Evolutionary conservation across 53 echinoderm and acorn worm genomes (phyloP), one percentile per base, ranked within the genome.

Genomic region (Mesocentrotus franciscanus): DNA sequence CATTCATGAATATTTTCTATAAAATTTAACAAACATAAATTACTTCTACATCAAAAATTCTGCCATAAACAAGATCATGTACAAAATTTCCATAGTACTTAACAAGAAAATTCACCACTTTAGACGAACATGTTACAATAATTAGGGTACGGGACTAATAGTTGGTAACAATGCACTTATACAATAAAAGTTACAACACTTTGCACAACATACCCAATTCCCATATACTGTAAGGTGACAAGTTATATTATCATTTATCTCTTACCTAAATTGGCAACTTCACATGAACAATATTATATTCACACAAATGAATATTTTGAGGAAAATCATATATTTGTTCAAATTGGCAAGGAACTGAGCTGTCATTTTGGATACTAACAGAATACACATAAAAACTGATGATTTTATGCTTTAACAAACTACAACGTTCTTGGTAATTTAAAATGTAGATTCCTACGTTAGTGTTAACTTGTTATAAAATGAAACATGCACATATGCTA

Each of bases 51-150:
- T 57, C n/a, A 58, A 87, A 24, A 85, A 87, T 87, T 58, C 58
- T 87, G 87, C 29, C 27, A n/a, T 58, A 20, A 9, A 87, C 87
- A 87, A 87, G n/a, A 57, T 58, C 58, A 87, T 58, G 57, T 57
- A 58, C 34, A 87, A 87, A 87, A 6, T 87, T n/a, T 33, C 57
- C 87, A 87, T 87, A 87, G 87, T 87, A 87, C 87, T 87, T 8
- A n/a, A 87, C 26, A 27, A 58, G 87, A 58, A 26, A 27, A 58
- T n/a, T 26, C 87, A 87, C 13, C 57, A 58, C 29, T 81, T 81
- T 39, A 72, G 72, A 42, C 8, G 33, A 16, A 81, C 42, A 81
- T 81, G 81, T 33, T 39, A 81, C 81, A 39, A 39, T 81, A 81
- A 16, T 6, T 39, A 42, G 33, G 16, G 20, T 18, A 81, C 22